phyloP scores from a whole-genome alignment of 1,140 invertebrate species.

The Heliconius himera region DNA sequence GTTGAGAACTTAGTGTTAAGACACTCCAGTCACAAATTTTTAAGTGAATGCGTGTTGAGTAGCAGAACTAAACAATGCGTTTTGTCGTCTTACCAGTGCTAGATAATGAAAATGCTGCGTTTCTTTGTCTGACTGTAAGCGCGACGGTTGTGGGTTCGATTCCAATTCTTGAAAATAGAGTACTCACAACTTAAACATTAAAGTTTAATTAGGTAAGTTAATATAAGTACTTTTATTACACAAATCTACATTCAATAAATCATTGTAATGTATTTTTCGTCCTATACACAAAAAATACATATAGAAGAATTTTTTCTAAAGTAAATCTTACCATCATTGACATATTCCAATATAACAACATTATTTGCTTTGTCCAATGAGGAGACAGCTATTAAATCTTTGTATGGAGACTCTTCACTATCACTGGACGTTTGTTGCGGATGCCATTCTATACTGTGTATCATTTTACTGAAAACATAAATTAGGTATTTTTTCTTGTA shows the following conservation, averaged over 20 bases:
- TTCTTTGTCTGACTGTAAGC: no score
- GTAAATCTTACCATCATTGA: constrained; percentile 52
- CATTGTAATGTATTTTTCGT: no score
- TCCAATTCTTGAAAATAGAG: no score
- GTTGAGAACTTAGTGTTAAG: neutral
- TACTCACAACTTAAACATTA: no score
- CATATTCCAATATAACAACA: constrained; percentile 83
- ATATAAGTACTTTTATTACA: no score
- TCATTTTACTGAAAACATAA: constrained; percentile 80
- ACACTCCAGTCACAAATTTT: neutral
- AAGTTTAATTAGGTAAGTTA: no score
- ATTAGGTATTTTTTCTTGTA: no score
- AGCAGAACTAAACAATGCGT: neutral
- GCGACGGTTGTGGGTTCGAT: no score
- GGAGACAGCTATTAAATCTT: constrained; percentile 85
- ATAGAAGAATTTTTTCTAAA: neutral
- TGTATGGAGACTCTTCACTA: constrained; percentile 81
- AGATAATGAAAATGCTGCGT: neutral
- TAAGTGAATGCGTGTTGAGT: neutral
- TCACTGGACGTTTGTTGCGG: constrained; percentile 84
- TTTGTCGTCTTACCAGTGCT: neutral
- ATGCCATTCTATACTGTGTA: constrained; percentile 87
- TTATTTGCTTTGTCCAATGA: constrained; percentile 73
- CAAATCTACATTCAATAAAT: no score
- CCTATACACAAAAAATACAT: neutral